Base-by-base conservation (phyloP, 2,888 invertebrate genomes). In the Synergus itoensis region DNA sequence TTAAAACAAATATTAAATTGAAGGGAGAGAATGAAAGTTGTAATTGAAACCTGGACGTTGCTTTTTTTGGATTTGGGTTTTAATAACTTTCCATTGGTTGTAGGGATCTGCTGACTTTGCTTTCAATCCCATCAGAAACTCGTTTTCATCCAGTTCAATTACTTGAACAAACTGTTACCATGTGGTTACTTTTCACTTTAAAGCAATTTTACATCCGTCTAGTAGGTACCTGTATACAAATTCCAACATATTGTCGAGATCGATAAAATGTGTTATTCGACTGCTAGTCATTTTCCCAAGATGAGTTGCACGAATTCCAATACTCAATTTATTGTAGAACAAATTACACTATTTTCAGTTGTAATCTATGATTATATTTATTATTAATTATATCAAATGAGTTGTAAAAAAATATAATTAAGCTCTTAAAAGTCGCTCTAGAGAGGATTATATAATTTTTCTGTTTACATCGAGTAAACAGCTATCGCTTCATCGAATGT, bases 71-170 rank as follows among this genome's bases (percentile, higher is more conserved):
- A 36, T 36, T 48, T 43, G 67, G 8, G 67, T 69, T 69, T 69
- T 48, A 69, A 69, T 48, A 69, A 69, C 69, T 48, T 48, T 28
- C 28, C 21, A 16, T 48, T 69, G 45, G 14, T 69, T 69, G 28
- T 69, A 48, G 48, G 69, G 28, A 69, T 69, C 21, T 48, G 48
- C 69, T 69, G 69, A 69, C 48, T 69, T 69, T 21, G 28, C 28
- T 28, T 78, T 63, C 73, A 80, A 64, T 79, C 57, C 64, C 36
- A 77, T 79, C 77, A 65, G 64, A 81, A 79, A 53, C 79, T 79
- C 81, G 67, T 77, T 81, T 79, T 67, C 77, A 62, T 81, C 53
- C 77, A 12, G 69, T 75, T 77, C 76, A 76, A 81, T 79, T 77
- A 79, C 53, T 45, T 45, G 62, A 41, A 16, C 62, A 67, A 77